These are phyloP conservation scores for Uropetala carovei DNA, from an alignment of 2,888 invertebrate genomes.

Conservation along the genomic window DNA sequence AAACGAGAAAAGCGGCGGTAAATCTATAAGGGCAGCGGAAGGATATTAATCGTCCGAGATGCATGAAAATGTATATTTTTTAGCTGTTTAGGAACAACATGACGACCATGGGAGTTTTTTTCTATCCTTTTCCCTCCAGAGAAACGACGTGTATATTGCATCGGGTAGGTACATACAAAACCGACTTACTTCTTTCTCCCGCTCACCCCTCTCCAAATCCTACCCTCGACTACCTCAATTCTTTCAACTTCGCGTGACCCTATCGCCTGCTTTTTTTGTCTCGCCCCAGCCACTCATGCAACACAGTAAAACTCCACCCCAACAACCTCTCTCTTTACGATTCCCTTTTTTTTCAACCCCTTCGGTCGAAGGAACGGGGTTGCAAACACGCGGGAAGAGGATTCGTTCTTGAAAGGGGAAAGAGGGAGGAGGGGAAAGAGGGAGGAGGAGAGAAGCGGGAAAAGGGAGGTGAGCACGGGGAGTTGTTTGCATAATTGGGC, in stretches of 20 bases:
- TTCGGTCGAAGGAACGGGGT: neutral
- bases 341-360: neutral
- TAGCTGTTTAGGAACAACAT: too few species aligned
- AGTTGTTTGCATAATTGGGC: conserved; percentile 59
- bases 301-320: neutral
- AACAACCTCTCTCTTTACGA: neutral
- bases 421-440: neutral
- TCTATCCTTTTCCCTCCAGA: neutral
- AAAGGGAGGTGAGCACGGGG: conserved; percentile 34
- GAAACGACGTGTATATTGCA: neutral
- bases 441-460: neutral
- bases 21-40: too few species aligned
- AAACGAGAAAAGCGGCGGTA: too few species aligned
- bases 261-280: too few species aligned
- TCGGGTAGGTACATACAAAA: neutral
- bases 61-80: too few species aligned
- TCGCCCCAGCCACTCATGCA: too few species aligned
- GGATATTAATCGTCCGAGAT: too few species aligned
- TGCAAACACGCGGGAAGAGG: too few species aligned
- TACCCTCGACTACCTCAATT: too few species aligned
- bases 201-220: too few species aligned
- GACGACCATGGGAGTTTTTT: too few species aligned
- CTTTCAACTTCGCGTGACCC: too few species aligned
- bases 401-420: neutral
- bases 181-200: neutral